Percentiles rank a stretch among this genome's conserved stretches.
Evolutionary conservation across 2,888 invertebrate genomes (phyloP).

Genomic region (Carterocephalus palaemon): DNA sequence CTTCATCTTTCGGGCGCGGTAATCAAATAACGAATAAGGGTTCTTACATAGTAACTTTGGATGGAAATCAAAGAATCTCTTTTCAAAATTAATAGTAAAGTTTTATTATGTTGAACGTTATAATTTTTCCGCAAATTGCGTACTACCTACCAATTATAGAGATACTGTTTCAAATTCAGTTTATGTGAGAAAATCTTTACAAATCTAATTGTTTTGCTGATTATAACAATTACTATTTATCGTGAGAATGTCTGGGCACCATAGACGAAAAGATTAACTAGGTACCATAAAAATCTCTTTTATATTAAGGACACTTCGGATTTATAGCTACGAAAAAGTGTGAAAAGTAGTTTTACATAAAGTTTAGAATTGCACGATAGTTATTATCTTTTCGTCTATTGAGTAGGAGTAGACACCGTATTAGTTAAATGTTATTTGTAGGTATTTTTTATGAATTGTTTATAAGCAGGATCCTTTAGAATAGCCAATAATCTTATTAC

Average conservation of each 20-base stretch:
- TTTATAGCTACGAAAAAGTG: not conserved
- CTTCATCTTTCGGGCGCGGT: too few relatives aligned
- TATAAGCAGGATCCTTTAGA: slow-evolving; percentile 40
- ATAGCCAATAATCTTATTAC: slow-evolving; percentile 33
- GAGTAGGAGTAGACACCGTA: too few relatives aligned
- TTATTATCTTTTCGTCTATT: too few relatives aligned
- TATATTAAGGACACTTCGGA: slow-evolving; percentile 8
- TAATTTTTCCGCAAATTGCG: slow-evolving; percentile 48
- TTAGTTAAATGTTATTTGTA: too few relatives aligned
- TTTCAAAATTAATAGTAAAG: slow-evolving; percentile 51
- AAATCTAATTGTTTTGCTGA: not conserved
- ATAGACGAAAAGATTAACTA: too few relatives aligned
- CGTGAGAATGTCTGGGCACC: slow-evolving; percentile 7
- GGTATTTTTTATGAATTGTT: not conserved
- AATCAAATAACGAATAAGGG: too few relatives aligned
- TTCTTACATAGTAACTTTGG: not conserved
- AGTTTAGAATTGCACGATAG: too few relatives aligned
- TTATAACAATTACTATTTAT: not conserved
- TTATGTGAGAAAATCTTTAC: slow-evolving; percentile 1
- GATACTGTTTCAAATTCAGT: slow-evolving; percentile 43
- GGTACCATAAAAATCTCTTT: too few relatives aligned
- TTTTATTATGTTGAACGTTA: slow-evolving; percentile 49
- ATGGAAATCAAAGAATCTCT: slow-evolving; percentile 37
- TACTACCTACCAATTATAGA: slow-evolving; percentile 40
- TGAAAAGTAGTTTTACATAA: too few relatives aligned